Conservation (phyloP, 2,888 invertebrate species). For the Tenthredo amoena region DNA sequence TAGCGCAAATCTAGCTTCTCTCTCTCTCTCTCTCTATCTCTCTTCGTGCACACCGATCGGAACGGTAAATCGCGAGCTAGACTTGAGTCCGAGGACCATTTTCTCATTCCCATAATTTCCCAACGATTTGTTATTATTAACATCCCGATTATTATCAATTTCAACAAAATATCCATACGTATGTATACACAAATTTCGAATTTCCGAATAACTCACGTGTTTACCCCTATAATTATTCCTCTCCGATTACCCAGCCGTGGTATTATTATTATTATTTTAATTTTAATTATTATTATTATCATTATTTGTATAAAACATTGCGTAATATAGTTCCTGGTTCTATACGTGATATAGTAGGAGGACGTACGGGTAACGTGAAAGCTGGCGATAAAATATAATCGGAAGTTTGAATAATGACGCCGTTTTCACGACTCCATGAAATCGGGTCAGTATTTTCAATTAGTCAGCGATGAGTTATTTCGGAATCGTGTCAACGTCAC, state of each 20-base stretch:
- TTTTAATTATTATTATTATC: not conserved
- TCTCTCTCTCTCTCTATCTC: too few relatives aligned
- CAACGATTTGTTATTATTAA: not conserved
- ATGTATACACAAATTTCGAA: not conserved
- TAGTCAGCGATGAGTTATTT: conserved; percentile 37
- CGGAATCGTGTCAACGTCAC: conserved; percentile 36
- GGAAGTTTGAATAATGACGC: conserved; percentile 41
- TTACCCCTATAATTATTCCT: too few relatives aligned
- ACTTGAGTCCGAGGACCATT: not conserved
- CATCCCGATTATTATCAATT: too few relatives aligned
- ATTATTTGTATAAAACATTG: not conserved
- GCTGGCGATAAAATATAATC: conserved; percentile 21
- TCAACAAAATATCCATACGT: too few relatives aligned
- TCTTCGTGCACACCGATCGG: not conserved
- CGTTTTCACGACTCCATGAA: conserved; percentile 16
- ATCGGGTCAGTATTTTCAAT: conserved; percentile 34
- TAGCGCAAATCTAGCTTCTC: not conserved
- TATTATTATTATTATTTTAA: not conserved
- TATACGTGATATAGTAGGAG: not conserved
- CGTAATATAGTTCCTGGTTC: conserved; percentile 14
- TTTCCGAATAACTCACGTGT: too few relatives aligned
- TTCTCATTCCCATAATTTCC: not conserved
- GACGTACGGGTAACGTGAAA: not conserved
- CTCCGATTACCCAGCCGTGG: too few relatives aligned
- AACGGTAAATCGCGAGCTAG: not conserved